Evolutionary conservation across 2,888 invertebrate species (phyloP), one percentile per base, ranked within the genome.

Genomic region (Noctua janthina): DNA sequence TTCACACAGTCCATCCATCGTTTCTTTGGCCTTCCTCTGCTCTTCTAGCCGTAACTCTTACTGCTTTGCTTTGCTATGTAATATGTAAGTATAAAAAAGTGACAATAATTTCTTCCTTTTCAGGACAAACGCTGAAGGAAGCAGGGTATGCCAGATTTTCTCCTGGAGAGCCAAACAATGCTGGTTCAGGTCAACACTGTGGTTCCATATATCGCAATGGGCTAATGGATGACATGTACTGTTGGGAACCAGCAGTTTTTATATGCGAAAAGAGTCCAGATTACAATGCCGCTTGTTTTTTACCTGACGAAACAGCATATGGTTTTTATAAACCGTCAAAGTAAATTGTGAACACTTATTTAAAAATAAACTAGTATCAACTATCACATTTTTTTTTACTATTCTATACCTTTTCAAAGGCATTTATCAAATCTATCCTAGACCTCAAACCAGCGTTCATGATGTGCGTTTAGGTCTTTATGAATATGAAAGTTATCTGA

Each of bases 201-300:
- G 72, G 73, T 17, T 72, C 51, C 2, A 74, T 74, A 2, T 51
- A 23, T 23, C 74, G 69, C 11, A 11, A 46, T 46, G 74, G 74
- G 2, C n/a, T 68, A 1, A 68, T 68, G 0, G 68, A 68, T 46
- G 68, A 68, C n/a, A 68, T 68, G 68, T 68, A 5, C 23, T 68
- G 68, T 49, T 17, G 17, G 13, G 46, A 46, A 46, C n/a, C 46
- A 68, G 68, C 68, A 6, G 68, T n/a, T 13, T 68, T 68, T 29
- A 68, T 68, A 46, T 68, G 68, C n/a, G 68, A 68, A n/a, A 68
- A 68, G 46, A 68, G n/a, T 68, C 68, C 68, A n/a, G 68, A 68
- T 4, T 29, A 17, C 10, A 46, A 68, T 15, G 23, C n/a, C 17
- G 46, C n/a, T 15, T 68, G 68, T 68, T 29, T 10, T 8, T 46